Conservation (phyloP, 2,888 invertebrate genomes). For the Ariolimax columbianus region DNA sequence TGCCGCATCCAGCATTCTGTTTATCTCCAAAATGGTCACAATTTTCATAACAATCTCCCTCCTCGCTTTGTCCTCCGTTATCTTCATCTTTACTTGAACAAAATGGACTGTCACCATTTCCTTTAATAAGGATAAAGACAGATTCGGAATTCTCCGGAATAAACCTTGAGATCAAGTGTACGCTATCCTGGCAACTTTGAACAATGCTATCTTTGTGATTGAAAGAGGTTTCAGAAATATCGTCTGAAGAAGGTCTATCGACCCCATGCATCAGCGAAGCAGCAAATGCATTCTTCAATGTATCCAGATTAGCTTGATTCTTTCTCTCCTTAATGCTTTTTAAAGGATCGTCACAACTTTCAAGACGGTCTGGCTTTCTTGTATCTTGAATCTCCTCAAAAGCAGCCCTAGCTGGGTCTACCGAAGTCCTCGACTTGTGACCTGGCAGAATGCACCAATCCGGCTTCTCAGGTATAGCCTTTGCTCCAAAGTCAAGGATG, state of each 20-base stretch:
- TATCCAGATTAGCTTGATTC: constrained; percentile 23
- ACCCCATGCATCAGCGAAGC: constrained; percentile 43
- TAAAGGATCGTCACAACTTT: neutral
- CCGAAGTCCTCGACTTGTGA: constrained; percentile 24
- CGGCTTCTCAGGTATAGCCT: neutral
- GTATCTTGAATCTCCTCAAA: neutral
- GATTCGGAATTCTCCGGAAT: constrained; percentile 38
- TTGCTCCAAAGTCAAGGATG: neutral
- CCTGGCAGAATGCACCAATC: constrained; percentile 29
- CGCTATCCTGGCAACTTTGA: neutral
- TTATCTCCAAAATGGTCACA: too few species aligned
- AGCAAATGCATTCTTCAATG: neutral
- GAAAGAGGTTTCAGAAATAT: neutral
- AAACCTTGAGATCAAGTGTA: neutral
- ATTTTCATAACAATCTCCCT: neutral
- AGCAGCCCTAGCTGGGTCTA: neutral
- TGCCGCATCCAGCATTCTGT: neutral
- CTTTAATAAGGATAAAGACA: constrained; percentile 43
- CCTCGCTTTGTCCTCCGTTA: neutral
- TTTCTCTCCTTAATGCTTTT: constrained; percentile 24
- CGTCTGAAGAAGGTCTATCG: constrained; percentile 6
- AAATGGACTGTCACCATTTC: neutral
- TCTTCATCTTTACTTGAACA: neutral
- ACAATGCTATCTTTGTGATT: neutral
- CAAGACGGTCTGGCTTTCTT: too few species aligned